phyloP scores from a whole-genome alignment of 2,888 invertebrate genomes.

The Spilarctia lutea region DNA sequence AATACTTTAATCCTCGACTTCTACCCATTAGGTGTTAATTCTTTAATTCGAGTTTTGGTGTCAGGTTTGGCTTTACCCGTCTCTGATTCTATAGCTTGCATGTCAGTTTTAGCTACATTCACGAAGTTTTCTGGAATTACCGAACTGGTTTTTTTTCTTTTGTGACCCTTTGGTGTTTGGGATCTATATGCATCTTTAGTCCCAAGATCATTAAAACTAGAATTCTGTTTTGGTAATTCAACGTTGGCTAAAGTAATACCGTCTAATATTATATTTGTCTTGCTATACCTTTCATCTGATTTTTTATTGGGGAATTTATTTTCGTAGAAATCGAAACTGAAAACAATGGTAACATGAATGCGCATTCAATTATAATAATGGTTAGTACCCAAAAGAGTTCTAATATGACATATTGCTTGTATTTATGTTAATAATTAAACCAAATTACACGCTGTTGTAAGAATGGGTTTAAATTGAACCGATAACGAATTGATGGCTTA shows the following conservation, averaged over 20 bases:
- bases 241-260: not conserved
- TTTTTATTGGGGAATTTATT: not conserved
- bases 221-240: not conserved
- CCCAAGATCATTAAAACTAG: not conserved
- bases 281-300: not conserved
- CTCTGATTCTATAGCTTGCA: not conserved
- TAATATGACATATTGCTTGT: too few relatives aligned
- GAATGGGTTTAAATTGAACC: too few relatives aligned
- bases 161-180: not conserved
- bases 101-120: too few relatives aligned
- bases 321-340: slow-evolving; percentile 2
- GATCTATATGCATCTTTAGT: not conserved
- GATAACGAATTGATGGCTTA: too few relatives aligned
- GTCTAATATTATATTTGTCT: not conserved
- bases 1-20: too few relatives aligned
- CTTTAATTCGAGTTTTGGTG: not conserved
- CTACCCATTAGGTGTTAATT: not conserved
- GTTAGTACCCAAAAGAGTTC: too few relatives aligned
- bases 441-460: too few relatives aligned
- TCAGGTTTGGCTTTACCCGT: not conserved
- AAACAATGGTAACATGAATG: not conserved
- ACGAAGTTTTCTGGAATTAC: not conserved
- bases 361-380: not conserved
- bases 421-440: too few relatives aligned
- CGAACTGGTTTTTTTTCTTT: not conserved